Evolutionary conservation across 2,888 invertebrate species (phyloP), one percentile per base, ranked within the genome.

Genomic region (Itoplectis maculator): DNA sequence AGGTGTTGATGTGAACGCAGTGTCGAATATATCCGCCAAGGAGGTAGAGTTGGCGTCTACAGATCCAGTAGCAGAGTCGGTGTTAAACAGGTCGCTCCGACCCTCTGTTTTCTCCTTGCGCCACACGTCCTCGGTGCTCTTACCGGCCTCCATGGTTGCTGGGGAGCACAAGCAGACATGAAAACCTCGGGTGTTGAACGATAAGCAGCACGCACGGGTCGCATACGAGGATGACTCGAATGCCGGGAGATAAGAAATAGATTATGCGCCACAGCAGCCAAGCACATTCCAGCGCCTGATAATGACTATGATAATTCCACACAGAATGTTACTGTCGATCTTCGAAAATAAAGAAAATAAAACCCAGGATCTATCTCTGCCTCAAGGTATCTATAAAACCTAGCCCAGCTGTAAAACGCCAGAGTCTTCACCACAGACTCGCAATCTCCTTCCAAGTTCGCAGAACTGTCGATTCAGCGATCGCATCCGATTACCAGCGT

Each of bases 1-100:
- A 65, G 94, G 94, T 78, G 94, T 94, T 81, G 95, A 94, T 83
- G 95, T 94, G 89, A 95, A 95, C 82, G 95, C 95, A 82, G 95
- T 94, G 89, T 95, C 95, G 86, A 95, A 93, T 89, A 95, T 95
- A 90, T 95, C 95, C 70, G 94, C 95, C 86, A 95, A 89, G 9
- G 95, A 95, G 72, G 95, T 92, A 4, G 92, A 90, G 84, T 90
- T 92, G 35, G 88, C 88, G 49, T 90, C 90, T 40, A 88, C 87
- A 8, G 89, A 88, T 0, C 87, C 88, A 20, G 90, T 79, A 11
- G 90, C 85, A 35, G 90, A 84, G 80, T 92, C 92, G 35, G 86
- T 84, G 78, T 88, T 88, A 75, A 91, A 92, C 20, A 91, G 79
- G 42, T 88, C 87, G 76, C 51, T 88, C 65, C 88, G 88, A 73